Evolutionary conservation across 1,140 invertebrate species (phyloP), one percentile per base, ranked within the genome.

Genomic region (Macrotrachela quadricornifera): DNA sequence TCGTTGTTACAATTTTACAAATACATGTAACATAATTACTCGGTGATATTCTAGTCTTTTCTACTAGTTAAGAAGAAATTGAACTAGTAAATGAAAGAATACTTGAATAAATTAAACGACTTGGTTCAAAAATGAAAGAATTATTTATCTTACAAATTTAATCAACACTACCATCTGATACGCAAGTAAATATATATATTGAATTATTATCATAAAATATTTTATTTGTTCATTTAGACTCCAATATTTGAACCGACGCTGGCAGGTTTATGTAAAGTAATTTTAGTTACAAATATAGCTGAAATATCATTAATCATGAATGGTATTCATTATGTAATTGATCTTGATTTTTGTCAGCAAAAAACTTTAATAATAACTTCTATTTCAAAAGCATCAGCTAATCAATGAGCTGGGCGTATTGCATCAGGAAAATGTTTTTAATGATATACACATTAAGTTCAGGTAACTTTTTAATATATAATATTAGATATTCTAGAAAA

Each of bases 321-420:
- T 66, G 95, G 95, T 60, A 97, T 99, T 57, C 83, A 87, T 48
- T 99, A 92, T 73, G 94, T 99, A 0, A 95, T 99, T 59, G 94
- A 99, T 76, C 88, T 91, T n/a, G 94, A 91, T 1, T 99, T 95
- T 72, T 88, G 86, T 44, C 97, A 99, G 68, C 90, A 96, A 72
- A 97, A 96, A 66, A 92, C 91, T 69, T 74, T 99, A 42, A 83
- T 94, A 71, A 85, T 99, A 4, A 87, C 90, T 13, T 92, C 92
- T 12, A 91, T 99, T 51, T 96, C 91, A 8, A 95, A 94, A 75
- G 77, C 57, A 2, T 46, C 44, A 16, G 57, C 57, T 15, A 51
- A 58, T 41, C 57, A 58, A 46, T 13, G 57, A 48, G 56, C 57
- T 0, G 57, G 57, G 11, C 59, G 69, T 39, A 63, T 70, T 1